Evolutionary conservation across 2,888 invertebrate genomes (phyloP).

Genomic region (Tetragonisca angustula): DNA sequence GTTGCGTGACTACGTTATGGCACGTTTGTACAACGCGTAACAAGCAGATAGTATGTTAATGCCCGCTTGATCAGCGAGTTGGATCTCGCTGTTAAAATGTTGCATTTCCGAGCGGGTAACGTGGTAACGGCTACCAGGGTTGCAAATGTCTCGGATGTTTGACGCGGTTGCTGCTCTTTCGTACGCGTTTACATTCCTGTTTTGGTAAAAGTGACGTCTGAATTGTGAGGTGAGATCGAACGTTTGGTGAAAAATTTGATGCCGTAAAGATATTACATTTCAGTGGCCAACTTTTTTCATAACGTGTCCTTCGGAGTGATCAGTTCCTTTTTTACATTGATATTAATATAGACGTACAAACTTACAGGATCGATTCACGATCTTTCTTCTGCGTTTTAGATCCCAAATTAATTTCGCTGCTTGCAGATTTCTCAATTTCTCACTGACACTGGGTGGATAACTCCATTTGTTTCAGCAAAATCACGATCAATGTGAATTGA

Average conservation of each 20-base stretch:
- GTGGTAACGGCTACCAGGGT: not conserved
- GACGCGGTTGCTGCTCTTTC: not conserved
- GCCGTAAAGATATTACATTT: too few species aligned
- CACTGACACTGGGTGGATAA: too few species aligned
- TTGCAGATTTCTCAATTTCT: too few species aligned
- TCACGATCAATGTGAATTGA: not conserved
- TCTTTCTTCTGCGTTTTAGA: too few species aligned
- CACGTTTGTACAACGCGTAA: slow-evolving; percentile 25
- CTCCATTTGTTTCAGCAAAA: too few species aligned
- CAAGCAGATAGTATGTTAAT: slow-evolving; percentile 7
- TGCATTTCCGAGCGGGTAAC: slow-evolving; percentile 4
- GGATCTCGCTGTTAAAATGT: slow-evolving; percentile 4
- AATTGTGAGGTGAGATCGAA: not conserved
- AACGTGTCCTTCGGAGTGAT: too few species aligned
- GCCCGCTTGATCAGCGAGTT: slow-evolving; percentile 1
- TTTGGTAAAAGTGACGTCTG: not conserved
- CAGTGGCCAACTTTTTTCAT: too few species aligned
- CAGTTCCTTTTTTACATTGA: too few species aligned
- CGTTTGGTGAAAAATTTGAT: too few species aligned
- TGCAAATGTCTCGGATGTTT: slow-evolving; percentile 3
- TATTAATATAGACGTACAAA: too few species aligned
- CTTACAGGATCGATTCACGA: too few species aligned
- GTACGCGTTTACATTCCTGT: not conserved
- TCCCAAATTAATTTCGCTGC: too few species aligned
- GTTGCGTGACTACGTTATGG: slow-evolving; percentile 31